These are phyloP conservation scores for Hippoglossus stenolepis DNA, from an alignment of 2,113 vertebrate genomes.

Conservation along the genomic window DNA sequence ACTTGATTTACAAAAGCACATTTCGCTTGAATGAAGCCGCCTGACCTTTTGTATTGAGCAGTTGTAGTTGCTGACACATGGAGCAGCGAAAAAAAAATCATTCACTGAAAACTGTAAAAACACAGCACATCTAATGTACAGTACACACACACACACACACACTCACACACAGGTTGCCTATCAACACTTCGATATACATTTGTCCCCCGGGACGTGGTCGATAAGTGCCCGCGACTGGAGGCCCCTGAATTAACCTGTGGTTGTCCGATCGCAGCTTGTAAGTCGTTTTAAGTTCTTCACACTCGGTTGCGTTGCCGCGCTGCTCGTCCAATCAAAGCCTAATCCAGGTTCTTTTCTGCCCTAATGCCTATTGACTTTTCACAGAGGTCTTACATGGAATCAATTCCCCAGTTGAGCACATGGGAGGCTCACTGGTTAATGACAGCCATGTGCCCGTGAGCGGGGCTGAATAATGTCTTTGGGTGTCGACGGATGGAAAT, in stretches of 20 bases:
- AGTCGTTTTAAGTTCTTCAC: slow-evolving; percentile 48
- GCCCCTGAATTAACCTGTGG: slow-evolving; percentile 51
- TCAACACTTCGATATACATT: slow-evolving; percentile 23
- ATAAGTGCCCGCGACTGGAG: slow-evolving; percentile 34
- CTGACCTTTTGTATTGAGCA: not conserved
- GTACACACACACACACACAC: slow-evolving; percentile 14
- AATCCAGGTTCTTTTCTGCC: slow-evolving; percentile 47
- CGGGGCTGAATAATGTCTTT: slow-evolving; percentile 26
- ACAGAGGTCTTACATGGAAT: slow-evolving; percentile 64
- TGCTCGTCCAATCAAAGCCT: slow-evolving; percentile 48
- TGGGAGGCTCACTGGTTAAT: slow-evolving; percentile 48
- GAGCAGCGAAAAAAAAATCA: not conserved
- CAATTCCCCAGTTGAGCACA: slow-evolving; percentile 46
- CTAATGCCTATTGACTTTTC: slow-evolving; percentile 70
- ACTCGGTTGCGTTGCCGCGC: slow-evolving; percentile 4
- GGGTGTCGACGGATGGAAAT: slow-evolving; percentile 44
- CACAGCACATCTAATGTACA: not conserved
- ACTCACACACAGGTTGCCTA: not conserved
- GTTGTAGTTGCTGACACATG: slow-evolving; percentile 11
- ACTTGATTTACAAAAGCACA: not conserved
- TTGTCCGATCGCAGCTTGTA: slow-evolving; percentile 30
- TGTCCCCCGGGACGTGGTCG: slow-evolving; percentile 51
- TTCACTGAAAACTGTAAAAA: not conserved
- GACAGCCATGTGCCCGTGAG: slow-evolving; percentile 19
- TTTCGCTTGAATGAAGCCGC: slow-evolving; percentile 7